Percentiles rank a stretch among this genome's conserved stretches.
These are phyloP conservation scores for Aplysina aerophoba DNA, from an alignment of 37 sponge, comb jelly and placozoan species.

Conservation along the genomic window DNA sequence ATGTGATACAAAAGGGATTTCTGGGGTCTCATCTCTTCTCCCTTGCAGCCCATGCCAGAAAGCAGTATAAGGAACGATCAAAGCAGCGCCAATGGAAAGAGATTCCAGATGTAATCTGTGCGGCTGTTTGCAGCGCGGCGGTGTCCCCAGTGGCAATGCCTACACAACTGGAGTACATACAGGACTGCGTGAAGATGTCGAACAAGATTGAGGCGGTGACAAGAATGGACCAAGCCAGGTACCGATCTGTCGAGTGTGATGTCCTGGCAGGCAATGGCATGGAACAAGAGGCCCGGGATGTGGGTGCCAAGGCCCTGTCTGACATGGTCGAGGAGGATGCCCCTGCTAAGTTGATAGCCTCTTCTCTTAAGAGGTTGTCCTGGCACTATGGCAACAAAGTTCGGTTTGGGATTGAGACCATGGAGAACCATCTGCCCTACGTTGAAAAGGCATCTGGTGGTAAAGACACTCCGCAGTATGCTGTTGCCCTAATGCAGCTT, in stretches of 20 bases:
- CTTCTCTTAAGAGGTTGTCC: not conserved
- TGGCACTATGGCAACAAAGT: not conserved
- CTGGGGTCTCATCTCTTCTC: constrained; percentile 12
- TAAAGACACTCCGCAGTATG: not conserved
- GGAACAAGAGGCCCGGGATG: not conserved
- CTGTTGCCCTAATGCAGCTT: not conserved
- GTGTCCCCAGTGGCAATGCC: not conserved
- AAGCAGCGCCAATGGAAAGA: not conserved
- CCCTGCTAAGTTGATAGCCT: not conserved
- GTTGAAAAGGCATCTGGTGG: not conserved
- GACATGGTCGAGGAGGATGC: not conserved
- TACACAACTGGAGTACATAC: not conserved
- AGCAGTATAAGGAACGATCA: not conserved
- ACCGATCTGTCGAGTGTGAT: not conserved
- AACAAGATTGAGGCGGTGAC: not conserved
- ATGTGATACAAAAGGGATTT: not conserved
- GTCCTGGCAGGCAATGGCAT: not conserved
- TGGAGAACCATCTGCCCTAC: not conserved
- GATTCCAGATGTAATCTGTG: constrained; percentile 9
- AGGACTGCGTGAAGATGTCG: not conserved
- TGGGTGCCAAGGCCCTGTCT: not conserved
- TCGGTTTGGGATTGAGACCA: not conserved
- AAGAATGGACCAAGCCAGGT: not conserved
- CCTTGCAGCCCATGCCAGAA: not conserved
- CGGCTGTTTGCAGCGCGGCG: not conserved